Evolutionary conservation across 2,888 invertebrate genomes (phyloP), one percentile per base, ranked within the genome.

Genomic region (Therioaphis trifolii): DNA sequence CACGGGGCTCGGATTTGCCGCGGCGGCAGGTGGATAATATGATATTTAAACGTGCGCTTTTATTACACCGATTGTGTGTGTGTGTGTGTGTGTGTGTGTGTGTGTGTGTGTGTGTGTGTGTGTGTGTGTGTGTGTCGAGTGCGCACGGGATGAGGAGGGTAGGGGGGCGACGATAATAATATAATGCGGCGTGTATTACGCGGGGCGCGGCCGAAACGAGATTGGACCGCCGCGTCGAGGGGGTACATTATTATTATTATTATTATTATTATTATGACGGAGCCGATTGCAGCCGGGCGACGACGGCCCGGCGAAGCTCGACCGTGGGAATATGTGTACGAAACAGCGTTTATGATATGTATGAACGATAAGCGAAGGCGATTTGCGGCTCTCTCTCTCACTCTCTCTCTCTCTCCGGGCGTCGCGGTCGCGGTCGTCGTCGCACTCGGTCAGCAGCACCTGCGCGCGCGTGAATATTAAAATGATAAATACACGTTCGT

Each of bases 391-490:
- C n/a, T n/a, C n/a, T n/a, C n/a, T n/a, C n/a, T n/a, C n/a, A n/a
- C n/a, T n/a, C n/a, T n/a, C 43, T 69, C 43, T 61, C 12, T 14
- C 24, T 24, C 12, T 12, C 24, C 2, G 9, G 14, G n/a, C 27
- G 24, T 27, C 27, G 27, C 21, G 2, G n/a, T n/a, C 14, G 63
- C 61, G 76, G 78, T 35, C 40, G 52, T n/a, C n/a, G 29, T n/a
- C n/a, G n/a, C n/a, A n/a, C n/a, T 27, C 46, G 63, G 40, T 21
- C 68, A 3, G 21, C 21, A 71, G 15, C 79, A 79, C 79, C 68
- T 79, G 79, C 69, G 35, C 52, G n/a, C 49, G 0, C n/a, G 55
- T 61, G 43, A 55, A 61, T 76, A 76, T 61, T 76, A 68, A 43
- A 76, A 43, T 11, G 43, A 43, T 9, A 43, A 43, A 43, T 43